These are phyloP conservation scores for Xanthorhoe spadicearia DNA, from an alignment of 2,888 invertebrate genomes.

Conservation along the genomic window DNA sequence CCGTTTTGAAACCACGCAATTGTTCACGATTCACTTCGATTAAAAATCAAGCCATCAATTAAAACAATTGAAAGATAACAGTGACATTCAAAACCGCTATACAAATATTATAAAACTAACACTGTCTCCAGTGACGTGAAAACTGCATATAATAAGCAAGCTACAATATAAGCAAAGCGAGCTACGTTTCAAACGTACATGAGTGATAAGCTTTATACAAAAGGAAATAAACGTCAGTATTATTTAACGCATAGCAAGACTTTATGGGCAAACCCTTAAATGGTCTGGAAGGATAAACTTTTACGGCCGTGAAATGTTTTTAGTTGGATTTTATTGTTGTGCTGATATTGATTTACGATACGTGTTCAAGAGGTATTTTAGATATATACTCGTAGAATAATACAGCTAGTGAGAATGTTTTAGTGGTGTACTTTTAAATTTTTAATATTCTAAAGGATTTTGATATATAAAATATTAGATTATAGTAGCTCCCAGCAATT, in stretches of 20 bases:
- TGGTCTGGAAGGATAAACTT: constrained; percentile 42
- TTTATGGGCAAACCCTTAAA: constrained; percentile 42
- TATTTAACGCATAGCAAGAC: constrained; percentile 22
- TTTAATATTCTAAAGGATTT: no score
- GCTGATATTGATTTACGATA: constrained; percentile 41
- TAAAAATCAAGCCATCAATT: no score
- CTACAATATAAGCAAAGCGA: background rate
- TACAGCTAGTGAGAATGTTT: no score
- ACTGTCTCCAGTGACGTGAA: background rate
- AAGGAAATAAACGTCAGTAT: constrained; percentile 34
- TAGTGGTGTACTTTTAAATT: no score
- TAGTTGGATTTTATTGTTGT: constrained; percentile 42
- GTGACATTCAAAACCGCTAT: no score
- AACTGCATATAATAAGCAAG: background rate
- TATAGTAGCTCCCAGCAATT: no score
- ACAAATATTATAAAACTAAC: no score
- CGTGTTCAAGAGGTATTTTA: constrained; percentile 15
- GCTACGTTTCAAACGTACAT: background rate
- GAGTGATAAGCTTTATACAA: constrained; percentile 19
- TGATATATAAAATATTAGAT: no score
- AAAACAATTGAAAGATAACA: no score
- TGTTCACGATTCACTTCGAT: no score
- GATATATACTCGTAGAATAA: no score
- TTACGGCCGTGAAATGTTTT: constrained; percentile 42
- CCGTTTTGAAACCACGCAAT: no score